Base-by-base conservation (phyloP, 1,140 invertebrate genomes). In the Phymorhynchus buccinoides region DNA sequence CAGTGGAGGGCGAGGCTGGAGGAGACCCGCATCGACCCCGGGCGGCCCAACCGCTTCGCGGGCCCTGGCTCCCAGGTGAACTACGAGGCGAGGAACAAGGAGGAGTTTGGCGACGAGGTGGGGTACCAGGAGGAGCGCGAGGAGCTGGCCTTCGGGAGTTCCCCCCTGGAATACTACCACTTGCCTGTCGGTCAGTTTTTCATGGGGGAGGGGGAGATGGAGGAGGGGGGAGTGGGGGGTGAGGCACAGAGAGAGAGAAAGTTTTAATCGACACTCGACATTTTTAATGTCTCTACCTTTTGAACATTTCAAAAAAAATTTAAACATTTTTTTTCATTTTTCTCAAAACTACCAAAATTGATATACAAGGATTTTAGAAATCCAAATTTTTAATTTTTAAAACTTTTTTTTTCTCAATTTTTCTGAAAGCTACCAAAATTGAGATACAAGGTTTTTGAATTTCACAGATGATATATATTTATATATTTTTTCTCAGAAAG, bases 21-120 rank as follows among this genome's bases (percentile, higher is more conserved):
- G 73, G 86, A 44, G 22, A 87, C 87, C 39, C 81, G 87, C 18
- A 88, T 91, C 39, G 87, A 91, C 75, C 75, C 87, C 41, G 80
- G 85, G 22, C 87, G 86, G 80, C 84, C 85, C 27, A 89, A 88
- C 42, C 56, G 80, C 44, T 92, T 89, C 77, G 88, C 91, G 16
- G 85, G 88, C 39, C 62, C 84, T 68, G 85, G 83, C 35, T 91
- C 91, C 1, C 27, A 73, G 12, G 83, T 88, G 6, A 92, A 92
- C 80, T 92, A 88, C 87, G 90, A 91, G 86, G 77, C 37, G n/a
- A 84, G 80, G 48, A 91, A 92, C 81, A 37, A 80, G 32, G 87
- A 85, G 22, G 91, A 92, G 84, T 92, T 90, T 89, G 91, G 91
- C 48, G 91, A 92, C 87, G 89, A 90, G 41, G 88, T 90, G 68